A percentile compares a stretch with the other conserved stretches of the same genome.
Conservation (phyloP, 2,113 vertebrate species). For the Forbesichthys papilliferus region DNA sequence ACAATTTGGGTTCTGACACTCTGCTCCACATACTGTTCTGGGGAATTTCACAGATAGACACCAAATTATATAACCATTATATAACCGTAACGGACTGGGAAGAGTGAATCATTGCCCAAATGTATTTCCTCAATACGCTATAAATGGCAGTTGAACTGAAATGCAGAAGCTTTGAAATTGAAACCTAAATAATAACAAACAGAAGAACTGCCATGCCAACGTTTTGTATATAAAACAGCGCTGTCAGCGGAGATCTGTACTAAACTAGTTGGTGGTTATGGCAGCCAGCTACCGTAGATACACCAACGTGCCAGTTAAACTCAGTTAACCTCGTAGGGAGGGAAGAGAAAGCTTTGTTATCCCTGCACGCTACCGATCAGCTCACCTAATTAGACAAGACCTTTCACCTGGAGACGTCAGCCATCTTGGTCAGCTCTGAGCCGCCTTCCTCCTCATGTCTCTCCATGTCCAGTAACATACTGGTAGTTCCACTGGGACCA, state of each 20-base stretch:
- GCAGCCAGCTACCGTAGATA: background rate
- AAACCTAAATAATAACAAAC: too few relatives aligned
- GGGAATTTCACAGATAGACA: too few relatives aligned
- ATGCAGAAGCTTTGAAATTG: too few relatives aligned
- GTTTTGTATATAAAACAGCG: background rate
- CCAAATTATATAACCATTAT: too few relatives aligned
- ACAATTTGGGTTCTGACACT: too few relatives aligned
- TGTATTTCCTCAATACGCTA: too few relatives aligned
- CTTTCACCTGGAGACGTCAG: slow-evolving; percentile 17
- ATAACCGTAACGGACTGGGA: too few relatives aligned
- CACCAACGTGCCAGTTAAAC: background rate
- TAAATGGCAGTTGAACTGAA: too few relatives aligned
- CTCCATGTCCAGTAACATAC: slow-evolving; percentile 30
- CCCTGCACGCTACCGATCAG: background rate
- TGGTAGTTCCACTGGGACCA: slow-evolving; percentile 34
- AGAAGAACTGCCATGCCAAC: background rate
- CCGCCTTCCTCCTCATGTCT: slow-evolving; percentile 18
- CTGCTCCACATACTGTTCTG: too few relatives aligned
- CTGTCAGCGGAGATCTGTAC: too few relatives aligned
- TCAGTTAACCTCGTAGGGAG: background rate
- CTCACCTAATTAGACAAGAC: slow-evolving; percentile 4
- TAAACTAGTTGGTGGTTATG: background rate
- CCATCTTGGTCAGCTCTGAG: slow-evolving; percentile 23
- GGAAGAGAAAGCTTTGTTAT: background rate
- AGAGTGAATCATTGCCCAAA: too few relatives aligned